These are phyloP conservation scores for Otis tarda DNA, from an alignment of 2,113 vertebrate genomes.

Conservation along the genomic window DNA sequence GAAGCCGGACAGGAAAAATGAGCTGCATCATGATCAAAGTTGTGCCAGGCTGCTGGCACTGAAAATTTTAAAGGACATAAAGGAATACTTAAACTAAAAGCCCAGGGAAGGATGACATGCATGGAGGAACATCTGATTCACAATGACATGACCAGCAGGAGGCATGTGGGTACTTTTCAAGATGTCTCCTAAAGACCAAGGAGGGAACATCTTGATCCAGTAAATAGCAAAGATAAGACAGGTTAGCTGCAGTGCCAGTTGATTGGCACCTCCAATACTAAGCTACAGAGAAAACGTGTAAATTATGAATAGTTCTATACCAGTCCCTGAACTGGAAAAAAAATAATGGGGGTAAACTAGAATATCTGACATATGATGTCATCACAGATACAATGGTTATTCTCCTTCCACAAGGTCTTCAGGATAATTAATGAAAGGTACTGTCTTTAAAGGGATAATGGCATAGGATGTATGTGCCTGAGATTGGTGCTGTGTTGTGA, in stretches of 20 bases:
- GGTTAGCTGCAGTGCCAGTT: neutral
- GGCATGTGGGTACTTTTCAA: neutral
- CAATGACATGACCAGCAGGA: neutral
- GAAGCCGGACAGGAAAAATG: neutral
- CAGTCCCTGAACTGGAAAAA: neutral
- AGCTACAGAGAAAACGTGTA: neutral
- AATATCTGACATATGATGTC: neutral
- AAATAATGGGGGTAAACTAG: neutral
- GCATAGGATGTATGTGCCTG: rapidly evolving
- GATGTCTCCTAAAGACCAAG: neutral
- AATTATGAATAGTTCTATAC: neutral
- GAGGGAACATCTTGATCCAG: neutral
- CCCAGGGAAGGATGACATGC: rapidly evolving
- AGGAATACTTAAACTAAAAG: neutral
- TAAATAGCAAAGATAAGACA: neutral
- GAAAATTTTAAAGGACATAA: neutral
- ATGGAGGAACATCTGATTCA: neutral
- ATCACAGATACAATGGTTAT: neutral
- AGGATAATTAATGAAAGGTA: neutral
- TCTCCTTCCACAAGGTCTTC: neutral
- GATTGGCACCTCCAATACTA: neutral
- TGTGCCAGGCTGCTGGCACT: neutral
- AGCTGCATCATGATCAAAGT: neutral
- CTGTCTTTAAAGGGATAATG: neutral
- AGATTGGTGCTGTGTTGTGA: neutral